Evolutionary conservation across 1,140 invertebrate genomes (phyloP), one percentile per base, ranked within the genome.

Genomic region (Spodoptera litura): DNA sequence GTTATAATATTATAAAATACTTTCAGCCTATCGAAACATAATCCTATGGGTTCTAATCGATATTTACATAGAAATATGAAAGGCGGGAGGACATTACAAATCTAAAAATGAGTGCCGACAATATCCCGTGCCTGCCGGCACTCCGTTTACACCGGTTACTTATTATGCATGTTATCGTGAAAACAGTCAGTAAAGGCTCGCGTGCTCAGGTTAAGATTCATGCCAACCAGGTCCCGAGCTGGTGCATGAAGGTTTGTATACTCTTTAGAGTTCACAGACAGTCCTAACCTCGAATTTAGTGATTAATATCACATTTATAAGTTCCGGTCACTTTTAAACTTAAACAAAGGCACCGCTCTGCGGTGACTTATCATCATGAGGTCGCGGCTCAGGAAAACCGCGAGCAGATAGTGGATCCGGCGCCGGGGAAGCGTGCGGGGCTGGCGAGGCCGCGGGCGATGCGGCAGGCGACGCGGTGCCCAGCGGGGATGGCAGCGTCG

Each of bases 1-100:
- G 87, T 87, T 90, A 94, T 93, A 91, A 91, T 94, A 90, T 91
- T 93, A 93, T 93, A 93, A 94, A 94, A 94, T 91, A 93, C 89
- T 90, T 91, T 91, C 88, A 93, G 84, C 91, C 88, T 93, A 93
- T 90, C 81, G 86, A 89, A 89, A 93, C 89, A 93, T 92, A 92
- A 94, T 92, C 87, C 88, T 92, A 91, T 80, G 85, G 87, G 85
- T 89, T 91, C 88, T 91, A 87, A 90, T 85, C 86, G 76, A 88
- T 93, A 94, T 94, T 89, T 94, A 94, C 91, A 90, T 80, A 83
- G 66, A 89, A 86, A 88, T 87, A 87, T 79, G 79, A 86, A 87
- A 91, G 90, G 90, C 88, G 90, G 89, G 81, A 85, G 77, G 78
- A 80, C 83, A 81, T 78, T 78, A 81, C 71, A 81, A 81, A 82